Evolutionary conservation across 2,888 invertebrate species (phyloP).

Genomic region (Drosophila testacea): DNA sequence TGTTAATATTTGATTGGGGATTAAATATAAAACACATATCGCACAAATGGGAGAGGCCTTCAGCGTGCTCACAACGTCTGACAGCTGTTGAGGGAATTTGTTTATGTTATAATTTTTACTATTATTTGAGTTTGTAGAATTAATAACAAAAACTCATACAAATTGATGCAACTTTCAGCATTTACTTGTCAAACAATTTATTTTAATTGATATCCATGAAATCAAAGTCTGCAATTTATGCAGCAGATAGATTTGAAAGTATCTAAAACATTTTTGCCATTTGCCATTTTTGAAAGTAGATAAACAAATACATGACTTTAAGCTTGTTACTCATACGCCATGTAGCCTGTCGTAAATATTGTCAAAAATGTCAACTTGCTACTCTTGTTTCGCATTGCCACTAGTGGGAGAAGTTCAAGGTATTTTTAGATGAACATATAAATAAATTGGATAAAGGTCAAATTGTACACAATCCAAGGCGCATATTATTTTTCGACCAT

Average conservation of each 20-base stretch:
- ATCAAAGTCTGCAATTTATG: background rate
- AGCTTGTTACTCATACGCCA: slow-evolving; percentile 23
- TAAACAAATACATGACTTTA: slow-evolving; percentile 1
- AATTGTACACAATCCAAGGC: background rate
- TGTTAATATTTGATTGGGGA: slow-evolving; percentile 63
- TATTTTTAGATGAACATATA: slow-evolving; percentile 12
- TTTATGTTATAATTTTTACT: slow-evolving; percentile 2
- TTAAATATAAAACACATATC: slow-evolving; percentile 53
- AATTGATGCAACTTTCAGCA: slow-evolving; percentile 12
- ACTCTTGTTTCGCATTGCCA: background rate
- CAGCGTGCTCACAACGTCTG: background rate
- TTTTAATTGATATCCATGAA: slow-evolving; percentile 40
- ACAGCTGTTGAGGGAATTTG: slow-evolving; percentile 4
- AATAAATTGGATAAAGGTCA: slow-evolving; percentile 14
- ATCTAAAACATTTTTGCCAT: background rate
- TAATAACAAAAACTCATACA: slow-evolving; percentile 7
- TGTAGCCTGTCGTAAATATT: background rate
- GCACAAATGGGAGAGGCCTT: slow-evolving; percentile 14
- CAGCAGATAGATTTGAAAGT: background rate
- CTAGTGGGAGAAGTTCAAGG: background rate
- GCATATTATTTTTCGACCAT: background rate
- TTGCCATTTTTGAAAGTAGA: background rate
- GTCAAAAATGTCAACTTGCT: slow-evolving; percentile 1
- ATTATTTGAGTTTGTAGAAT: slow-evolving; percentile 12
- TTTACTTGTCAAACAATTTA: slow-evolving; percentile 6